phyloP scores from a whole-genome alignment of 2,888 invertebrate genomes.

The Ornithoptera priamus region DNA sequence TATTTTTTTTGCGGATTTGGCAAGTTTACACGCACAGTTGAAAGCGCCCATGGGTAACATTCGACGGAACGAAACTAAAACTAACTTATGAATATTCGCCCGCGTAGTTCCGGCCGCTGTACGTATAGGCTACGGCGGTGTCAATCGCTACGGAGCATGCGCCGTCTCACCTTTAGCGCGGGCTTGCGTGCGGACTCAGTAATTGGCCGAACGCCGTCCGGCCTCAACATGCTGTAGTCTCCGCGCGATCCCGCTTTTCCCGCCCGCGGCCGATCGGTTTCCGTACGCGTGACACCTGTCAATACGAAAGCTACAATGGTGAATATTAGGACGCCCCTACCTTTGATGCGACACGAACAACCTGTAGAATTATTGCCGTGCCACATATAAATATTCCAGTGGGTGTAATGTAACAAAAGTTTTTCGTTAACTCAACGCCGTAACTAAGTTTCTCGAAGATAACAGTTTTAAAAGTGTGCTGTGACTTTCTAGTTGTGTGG shows the following conservation, averaged over 20 bases:
- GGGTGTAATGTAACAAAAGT: slow-evolving; percentile 28
- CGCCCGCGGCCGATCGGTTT: slow-evolving; percentile 35
- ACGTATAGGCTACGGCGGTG: slow-evolving; percentile 57
- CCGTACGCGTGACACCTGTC: slow-evolving; percentile 44
- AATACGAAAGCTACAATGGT: slow-evolving; percentile 37
- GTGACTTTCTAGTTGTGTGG: slow-evolving; percentile 30
- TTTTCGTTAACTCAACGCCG: slow-evolving; percentile 18
- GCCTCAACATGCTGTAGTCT: slow-evolving; percentile 41
- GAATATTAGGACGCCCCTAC: slow-evolving; percentile 37
- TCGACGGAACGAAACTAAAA: slow-evolving; percentile 67
- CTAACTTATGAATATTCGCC: slow-evolving; percentile 71
- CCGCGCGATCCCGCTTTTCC: slow-evolving; percentile 37
- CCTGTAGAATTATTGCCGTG: slow-evolving; percentile 7
- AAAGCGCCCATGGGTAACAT: slow-evolving; percentile 48
- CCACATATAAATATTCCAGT: slow-evolving; percentile 20
- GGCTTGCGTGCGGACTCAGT: slow-evolving; percentile 64
- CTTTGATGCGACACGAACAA: slow-evolving; percentile 14
- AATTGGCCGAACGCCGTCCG: slow-evolving; percentile 67
- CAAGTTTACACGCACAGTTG: slow-evolving; percentile 36
- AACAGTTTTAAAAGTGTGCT: slow-evolving; percentile 24
- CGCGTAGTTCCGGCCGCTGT: slow-evolving; percentile 40
- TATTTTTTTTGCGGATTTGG: slow-evolving; percentile 36
- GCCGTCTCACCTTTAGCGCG: slow-evolving; percentile 51
- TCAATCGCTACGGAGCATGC: slow-evolving; percentile 68
- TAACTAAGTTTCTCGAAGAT: slow-evolving; percentile 10